Percentiles rank a stretch among this genome's conserved stretches.
phyloP scores from a whole-genome alignment of 2,797 vertebrate species.

The Coranthus polyacanthus region DNA sequence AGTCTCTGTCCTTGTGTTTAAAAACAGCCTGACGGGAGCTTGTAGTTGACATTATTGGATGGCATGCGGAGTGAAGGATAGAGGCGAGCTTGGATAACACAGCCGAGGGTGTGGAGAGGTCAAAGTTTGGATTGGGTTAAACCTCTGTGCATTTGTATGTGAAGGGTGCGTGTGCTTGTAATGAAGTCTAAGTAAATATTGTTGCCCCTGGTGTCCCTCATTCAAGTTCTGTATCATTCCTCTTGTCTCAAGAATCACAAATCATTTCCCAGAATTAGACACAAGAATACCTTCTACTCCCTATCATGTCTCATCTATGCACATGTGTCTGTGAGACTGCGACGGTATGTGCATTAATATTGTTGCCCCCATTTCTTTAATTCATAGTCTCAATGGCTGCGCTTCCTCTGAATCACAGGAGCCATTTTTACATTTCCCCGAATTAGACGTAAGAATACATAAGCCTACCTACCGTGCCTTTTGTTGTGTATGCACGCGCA shows the following conservation, averaged over 20 bases:
- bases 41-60: constrained; percentile 79
- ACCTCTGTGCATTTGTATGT: constrained; percentile 49
- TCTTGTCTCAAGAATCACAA: constrained; percentile 80
- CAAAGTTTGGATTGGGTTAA: constrained; percentile 74
- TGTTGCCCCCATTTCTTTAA: constrained; percentile 58
- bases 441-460: constrained; percentile 81
- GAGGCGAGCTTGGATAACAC: constrained; percentile 66
- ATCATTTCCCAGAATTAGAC: constrained; percentile 85
- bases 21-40: constrained; percentile 82
- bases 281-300: constrained; percentile 48
- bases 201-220: constrained; percentile 50
- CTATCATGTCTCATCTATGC: constrained; percentile 34
- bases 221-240: constrained; percentile 68
- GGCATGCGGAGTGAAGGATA: constrained; percentile 72
- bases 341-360: constrained; percentile 31
- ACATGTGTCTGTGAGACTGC: constrained; percentile 12
- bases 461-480: constrained; percentile 35
- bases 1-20: constrained; percentile 85
- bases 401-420: constrained; percentile 78
- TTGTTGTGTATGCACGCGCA: constrained; percentile 5
- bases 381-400: constrained; percentile 65
- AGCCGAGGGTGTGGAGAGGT: constrained; percentile 68
- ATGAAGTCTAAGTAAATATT: constrained; percentile 82
- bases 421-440: constrained; percentile 86
- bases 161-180: constrained; percentile 51